These are phyloP conservation scores for Selene dorsalis DNA, from an alignment of 2,797 vertebrate genomes.

Conservation along the genomic window DNA sequence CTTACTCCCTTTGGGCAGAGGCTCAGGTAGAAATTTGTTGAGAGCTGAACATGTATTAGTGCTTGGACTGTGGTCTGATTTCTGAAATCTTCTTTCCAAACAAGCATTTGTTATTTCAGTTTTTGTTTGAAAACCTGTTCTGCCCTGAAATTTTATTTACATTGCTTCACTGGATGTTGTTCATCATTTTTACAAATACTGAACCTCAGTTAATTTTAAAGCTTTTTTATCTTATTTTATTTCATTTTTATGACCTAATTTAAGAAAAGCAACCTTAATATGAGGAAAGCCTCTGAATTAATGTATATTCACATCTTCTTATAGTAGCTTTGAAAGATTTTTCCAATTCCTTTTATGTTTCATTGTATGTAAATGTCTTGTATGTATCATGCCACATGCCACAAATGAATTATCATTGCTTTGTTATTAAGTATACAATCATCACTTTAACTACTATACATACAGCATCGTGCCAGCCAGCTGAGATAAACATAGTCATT, in stretches of 20 bases:
- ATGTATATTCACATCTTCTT: neutral
- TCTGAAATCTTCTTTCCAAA: neutral
- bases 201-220: neutral
- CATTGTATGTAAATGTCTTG: neutral
- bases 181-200: neutral
- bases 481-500: slow-evolving; percentile 96
- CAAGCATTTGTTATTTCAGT: neutral
- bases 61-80: neutral
- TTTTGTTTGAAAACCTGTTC: neutral
- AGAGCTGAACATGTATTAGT: neutral
- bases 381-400: neutral
- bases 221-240: neutral
- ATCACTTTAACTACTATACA: slow-evolving; percentile 70
- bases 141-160: neutral
- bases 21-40: neutral
- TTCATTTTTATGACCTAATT: neutral
- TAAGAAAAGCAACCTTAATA: neutral
- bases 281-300: neutral
- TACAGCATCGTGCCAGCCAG: slow-evolving; percentile 98
- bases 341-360: neutral
- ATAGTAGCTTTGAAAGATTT: too few species aligned
- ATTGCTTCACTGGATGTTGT: neutral
- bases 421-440: neutral
- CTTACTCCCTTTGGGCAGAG: slow-evolving; percentile 15
- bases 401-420: neutral